These are phyloP conservation scores for Drosophila neonasuta DNA, from an alignment of 2,888 invertebrate genomes.

Conservation along the genomic window DNA sequence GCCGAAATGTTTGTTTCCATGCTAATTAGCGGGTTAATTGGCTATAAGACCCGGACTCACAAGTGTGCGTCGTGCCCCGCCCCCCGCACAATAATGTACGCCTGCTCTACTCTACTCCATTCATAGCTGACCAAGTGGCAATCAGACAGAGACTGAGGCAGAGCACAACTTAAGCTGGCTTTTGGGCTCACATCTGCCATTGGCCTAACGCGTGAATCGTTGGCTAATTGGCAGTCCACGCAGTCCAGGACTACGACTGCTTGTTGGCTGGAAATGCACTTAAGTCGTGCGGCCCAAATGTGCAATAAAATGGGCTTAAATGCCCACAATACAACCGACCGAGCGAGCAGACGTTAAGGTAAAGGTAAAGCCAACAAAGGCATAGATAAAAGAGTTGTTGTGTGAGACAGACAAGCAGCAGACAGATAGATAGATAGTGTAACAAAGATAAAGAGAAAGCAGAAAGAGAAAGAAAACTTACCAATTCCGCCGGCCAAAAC, in stretches of 20 bases:
- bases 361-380: constrained; percentile 12
- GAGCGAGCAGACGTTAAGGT: constrained; percentile 1
- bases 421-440: neutral
- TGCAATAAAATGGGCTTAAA: constrained; percentile 55
- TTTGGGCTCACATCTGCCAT: constrained; percentile 33
- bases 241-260: constrained; percentile 35
- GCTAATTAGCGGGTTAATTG: constrained; percentile 77
- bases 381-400: constrained; percentile 8
- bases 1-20: constrained; percentile 64
- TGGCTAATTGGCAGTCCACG: constrained; percentile 55
- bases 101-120: too few relatives aligned
- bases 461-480: constrained; percentile 69
- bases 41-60: constrained; percentile 55
- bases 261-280: constrained; percentile 62
- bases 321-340: constrained; percentile 6
- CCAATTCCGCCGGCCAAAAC: constrained; percentile 82
- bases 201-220: constrained; percentile 34
- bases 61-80: constrained; percentile 26
- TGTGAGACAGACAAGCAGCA: constrained; percentile 25
- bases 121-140: constrained; percentile 8
- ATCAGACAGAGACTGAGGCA: constrained; percentile 10
- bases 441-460: too few relatives aligned
- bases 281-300: constrained; percentile 50
- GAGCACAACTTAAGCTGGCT: constrained; percentile 47
- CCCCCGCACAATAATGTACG: too few relatives aligned